Evolutionary conservation across 2,888 invertebrate species (phyloP).

Genomic region (Scaptomyza flava): DNA sequence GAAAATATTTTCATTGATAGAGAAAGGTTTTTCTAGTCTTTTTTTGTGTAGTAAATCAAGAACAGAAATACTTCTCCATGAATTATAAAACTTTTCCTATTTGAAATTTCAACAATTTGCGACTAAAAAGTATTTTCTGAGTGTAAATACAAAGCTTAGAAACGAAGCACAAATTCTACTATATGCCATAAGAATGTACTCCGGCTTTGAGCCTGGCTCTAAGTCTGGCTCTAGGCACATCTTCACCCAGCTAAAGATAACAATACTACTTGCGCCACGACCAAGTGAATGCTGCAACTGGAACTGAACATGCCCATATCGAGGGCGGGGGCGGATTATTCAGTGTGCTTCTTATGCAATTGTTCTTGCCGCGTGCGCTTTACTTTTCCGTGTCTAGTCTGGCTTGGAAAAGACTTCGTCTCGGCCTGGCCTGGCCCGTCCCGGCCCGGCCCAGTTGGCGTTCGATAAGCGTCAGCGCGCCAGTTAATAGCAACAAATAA

Average conservation of each 20-base stretch:
- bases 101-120: too few species aligned
- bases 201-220: slow-evolving; percentile 3
- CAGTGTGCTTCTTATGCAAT: slow-evolving; percentile 41
- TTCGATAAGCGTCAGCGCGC: slow-evolving; percentile 81
- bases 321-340: slow-evolving; percentile 45
- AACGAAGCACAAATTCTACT: slow-evolving; percentile 47
- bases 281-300: slow-evolving; percentile 18
- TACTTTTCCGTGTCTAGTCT: slow-evolving; percentile 68
- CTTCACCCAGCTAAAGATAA: slow-evolving; percentile 58
- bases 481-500: slow-evolving; percentile 85
- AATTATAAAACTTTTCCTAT: too few species aligned
- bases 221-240: slow-evolving; percentile 27
- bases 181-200: slow-evolving; percentile 64
- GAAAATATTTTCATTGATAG: too few species aligned
- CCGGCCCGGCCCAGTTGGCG: slow-evolving; percentile 19
- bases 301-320: slow-evolving; percentile 35
- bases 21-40: too few species aligned
- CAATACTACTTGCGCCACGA: slow-evolving; percentile 74
- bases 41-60: too few species aligned
- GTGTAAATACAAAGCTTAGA: slow-evolving; percentile 21
- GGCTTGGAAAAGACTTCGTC: background rate
- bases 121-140: background rate
- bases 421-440: background rate
- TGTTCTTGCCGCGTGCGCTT: slow-evolving; percentile 73
- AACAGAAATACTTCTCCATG: too few species aligned